Evolutionary conservation across 2,797 vertebrate genomes (phyloP).

Genomic region (Sebastiscus albofasciatus): DNA sequence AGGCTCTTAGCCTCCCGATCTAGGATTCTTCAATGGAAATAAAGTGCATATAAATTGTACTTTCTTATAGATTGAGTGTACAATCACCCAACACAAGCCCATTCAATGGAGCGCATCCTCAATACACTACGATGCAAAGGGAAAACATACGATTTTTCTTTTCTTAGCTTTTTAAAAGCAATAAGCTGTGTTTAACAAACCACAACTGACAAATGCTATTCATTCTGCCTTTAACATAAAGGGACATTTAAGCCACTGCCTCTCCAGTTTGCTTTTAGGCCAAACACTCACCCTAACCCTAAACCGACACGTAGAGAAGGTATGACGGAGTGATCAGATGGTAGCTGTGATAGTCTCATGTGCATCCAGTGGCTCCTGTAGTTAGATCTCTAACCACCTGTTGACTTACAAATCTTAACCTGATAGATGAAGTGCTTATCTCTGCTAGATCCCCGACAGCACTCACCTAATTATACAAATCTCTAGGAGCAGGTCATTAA

Average conservation of each 20-base stretch:
- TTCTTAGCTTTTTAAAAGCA: no score
- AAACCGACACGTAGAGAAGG: neutral
- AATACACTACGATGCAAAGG: no score
- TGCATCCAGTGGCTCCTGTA: neutral
- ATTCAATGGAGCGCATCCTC: neutral
- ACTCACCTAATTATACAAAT: slow-evolving; percentile 64
- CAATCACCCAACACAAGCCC: neutral
- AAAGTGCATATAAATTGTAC: neutral
- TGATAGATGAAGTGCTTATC: slow-evolving; percentile 36
- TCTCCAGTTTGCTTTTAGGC: neutral
- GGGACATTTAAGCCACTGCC: neutral
- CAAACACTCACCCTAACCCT: neutral
- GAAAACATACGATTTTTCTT: no score
- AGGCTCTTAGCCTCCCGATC: neutral
- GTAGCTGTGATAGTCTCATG: neutral
- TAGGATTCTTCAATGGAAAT: neutral
- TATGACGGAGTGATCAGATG: neutral
- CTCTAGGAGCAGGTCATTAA: slow-evolving; percentile 58
- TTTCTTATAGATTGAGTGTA: neutral
- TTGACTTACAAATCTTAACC: slow-evolving; percentile 9
- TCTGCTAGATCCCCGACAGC: slow-evolving; percentile 25
- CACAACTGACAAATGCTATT: neutral
- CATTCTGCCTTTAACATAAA: neutral
- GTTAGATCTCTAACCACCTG: slow-evolving; percentile 6
- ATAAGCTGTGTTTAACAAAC: neutral